These are phyloP conservation scores for Sceloporus tristichus DNA, from an alignment of 2,113 vertebrate genomes.

Conservation along the genomic window DNA sequence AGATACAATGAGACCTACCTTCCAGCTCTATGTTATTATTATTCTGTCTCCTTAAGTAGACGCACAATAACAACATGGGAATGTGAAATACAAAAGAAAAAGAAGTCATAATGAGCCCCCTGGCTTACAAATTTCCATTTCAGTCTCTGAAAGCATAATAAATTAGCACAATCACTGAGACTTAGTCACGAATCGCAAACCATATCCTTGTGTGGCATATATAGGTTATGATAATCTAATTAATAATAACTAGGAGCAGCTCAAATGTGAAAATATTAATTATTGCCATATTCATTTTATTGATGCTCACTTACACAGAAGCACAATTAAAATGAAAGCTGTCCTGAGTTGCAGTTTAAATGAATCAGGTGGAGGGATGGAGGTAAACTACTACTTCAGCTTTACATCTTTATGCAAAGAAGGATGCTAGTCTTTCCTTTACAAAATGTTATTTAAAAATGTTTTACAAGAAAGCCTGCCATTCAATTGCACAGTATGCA, in stretches of 20 bases:
- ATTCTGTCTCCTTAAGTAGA: conserved; percentile 13
- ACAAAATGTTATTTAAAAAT: conserved; percentile 45
- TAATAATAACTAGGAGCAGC: conserved; percentile 72
- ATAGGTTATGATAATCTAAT: conserved; percentile 69
- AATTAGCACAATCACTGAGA: conserved; percentile 60
- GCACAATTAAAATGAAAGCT: conserved; percentile 18
- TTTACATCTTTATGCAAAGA: conserved; percentile 27
- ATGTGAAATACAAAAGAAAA: conserved; percentile 14
- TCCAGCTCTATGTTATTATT: conserved; percentile 43
- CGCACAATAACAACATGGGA: conserved; percentile 44
- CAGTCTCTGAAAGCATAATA: conserved; percentile 59
- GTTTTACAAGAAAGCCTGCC: conserved; percentile 38
- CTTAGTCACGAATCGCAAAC: conserved; percentile 70
- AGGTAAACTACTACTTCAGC: background rate
- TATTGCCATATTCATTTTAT: conserved; percentile 45
- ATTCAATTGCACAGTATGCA: conserved; percentile 38
- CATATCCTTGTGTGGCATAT: conserved; percentile 68
- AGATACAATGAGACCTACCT: conserved; percentile 41
- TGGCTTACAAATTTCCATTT: conserved; percentile 58
- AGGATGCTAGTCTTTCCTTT: conserved; percentile 18
- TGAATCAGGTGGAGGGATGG: background rate
- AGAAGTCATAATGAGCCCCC: conserved; percentile 44
- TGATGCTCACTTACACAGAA: conserved; percentile 70
- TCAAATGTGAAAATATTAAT: conserved; percentile 67
- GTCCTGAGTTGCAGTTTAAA: conserved; percentile 43